These are phyloP conservation scores for Cryptus armator DNA, from an alignment of 2,888 invertebrate species.

Conservation along the genomic window DNA sequence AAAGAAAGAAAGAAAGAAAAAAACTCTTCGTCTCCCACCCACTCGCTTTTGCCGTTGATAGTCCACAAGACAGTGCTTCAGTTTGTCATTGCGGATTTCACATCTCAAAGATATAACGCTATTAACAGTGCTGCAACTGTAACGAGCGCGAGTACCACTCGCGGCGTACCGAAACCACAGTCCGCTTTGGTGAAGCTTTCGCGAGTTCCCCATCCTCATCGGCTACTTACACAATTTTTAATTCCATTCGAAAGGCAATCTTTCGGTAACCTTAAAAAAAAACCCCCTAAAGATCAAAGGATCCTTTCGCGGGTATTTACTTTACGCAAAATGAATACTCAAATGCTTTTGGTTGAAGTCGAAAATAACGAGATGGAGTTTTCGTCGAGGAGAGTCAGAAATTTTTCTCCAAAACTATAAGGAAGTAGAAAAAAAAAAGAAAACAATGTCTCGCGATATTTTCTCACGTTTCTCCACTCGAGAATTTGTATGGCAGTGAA, in stretches of 20 bases:
- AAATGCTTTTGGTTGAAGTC: neutral
- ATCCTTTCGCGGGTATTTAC: slow-evolving; percentile 7
- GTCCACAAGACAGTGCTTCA: neutral
- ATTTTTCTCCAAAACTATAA: neutral
- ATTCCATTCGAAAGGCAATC: slow-evolving; percentile 38
- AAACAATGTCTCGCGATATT: neutral
- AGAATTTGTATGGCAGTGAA: slow-evolving; percentile 17
- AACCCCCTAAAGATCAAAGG: slow-evolving; percentile 16
- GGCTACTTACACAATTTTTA: slow-evolving; percentile 46
- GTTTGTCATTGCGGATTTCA: neutral
- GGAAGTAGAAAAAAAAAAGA: neutral
- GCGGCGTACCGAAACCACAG: slow-evolving; percentile 36
- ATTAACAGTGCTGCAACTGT: neutral
- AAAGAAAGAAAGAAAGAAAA: neutral
- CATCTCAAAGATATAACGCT: neutral
- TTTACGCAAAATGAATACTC: neutral
- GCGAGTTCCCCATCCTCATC: slow-evolving; percentile 7
- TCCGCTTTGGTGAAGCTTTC: slow-evolving; percentile 17
- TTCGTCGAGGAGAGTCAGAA: neutral
- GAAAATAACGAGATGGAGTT: neutral
- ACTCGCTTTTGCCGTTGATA: neutral
- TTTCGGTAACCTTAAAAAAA: slow-evolving; percentile 16
- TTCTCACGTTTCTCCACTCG: neutral
- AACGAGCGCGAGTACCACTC: slow-evolving; percentile 26
- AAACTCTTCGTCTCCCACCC: slow-evolving; percentile 14